Percentiles rank a stretch among this genome's conserved stretches.
These are phyloP conservation scores for Erpobdella octoculata DNA, from an alignment of 2,888 invertebrate species.

Conservation along the genomic window DNA sequence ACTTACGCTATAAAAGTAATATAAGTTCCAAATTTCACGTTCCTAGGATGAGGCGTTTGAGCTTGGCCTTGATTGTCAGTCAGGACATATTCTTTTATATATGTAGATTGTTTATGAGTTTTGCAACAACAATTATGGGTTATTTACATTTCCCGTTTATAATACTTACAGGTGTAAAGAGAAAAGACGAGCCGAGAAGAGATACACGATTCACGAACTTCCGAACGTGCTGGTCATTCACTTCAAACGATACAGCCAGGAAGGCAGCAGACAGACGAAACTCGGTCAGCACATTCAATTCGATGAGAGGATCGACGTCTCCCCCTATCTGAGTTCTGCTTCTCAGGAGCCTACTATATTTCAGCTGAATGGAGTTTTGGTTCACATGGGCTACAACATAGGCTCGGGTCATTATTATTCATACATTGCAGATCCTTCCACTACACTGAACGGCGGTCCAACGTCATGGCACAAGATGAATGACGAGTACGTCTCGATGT, in stretches of 20 bases:
- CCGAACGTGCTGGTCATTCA: slow-evolving; percentile 11
- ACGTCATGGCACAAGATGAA: slow-evolving; percentile 3
- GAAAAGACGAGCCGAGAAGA: slow-evolving; percentile 6
- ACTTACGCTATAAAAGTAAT: too few relatives aligned
- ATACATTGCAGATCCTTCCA: slow-evolving; percentile 7
- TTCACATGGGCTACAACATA: slow-evolving; percentile 20
- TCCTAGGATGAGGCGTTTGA: too few relatives aligned
- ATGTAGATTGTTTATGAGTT: too few relatives aligned
- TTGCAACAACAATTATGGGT: too few relatives aligned
- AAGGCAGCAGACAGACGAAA: neutral
- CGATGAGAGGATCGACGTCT: neutral
- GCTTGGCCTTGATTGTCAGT: too few relatives aligned
- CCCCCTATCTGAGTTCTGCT: neutral
- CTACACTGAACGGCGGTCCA: neutral
- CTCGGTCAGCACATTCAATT: neutral
- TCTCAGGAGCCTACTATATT: neutral
- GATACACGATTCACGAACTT: neutral
- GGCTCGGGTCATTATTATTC: slow-evolving; percentile 21
- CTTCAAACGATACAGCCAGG: slow-evolving; percentile 11
- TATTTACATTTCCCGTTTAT: too few relatives aligned
- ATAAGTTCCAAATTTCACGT: too few relatives aligned
- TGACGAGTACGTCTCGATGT: slow-evolving; percentile 5
- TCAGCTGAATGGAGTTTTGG: slow-evolving; percentile 3
- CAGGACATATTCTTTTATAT: too few relatives aligned
- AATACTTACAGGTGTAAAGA: neutral